Percentiles rank a stretch among this genome's conserved stretches.
These are phyloP conservation scores for Gallirallus australis DNA, from an alignment of 2,797 vertebrate species.

Conservation along the genomic window DNA sequence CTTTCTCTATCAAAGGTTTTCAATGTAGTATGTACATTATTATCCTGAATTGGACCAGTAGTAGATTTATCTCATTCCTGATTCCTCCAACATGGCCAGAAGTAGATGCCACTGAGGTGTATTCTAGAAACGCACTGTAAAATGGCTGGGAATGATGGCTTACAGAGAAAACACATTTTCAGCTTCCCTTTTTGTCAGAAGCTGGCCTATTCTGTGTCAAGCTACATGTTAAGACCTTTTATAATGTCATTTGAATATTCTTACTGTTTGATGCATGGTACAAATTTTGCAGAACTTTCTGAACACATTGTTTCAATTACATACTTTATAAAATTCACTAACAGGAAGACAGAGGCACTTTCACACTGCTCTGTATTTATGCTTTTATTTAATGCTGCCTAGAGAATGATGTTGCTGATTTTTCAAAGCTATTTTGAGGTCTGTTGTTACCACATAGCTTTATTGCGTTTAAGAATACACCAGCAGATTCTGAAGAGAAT, in stretches of 20 bases:
- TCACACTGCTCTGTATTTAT: background rate
- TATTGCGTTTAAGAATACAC: background rate
- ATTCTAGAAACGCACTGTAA: background rate
- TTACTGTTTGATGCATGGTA: background rate
- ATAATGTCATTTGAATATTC: background rate
- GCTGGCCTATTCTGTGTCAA: background rate
- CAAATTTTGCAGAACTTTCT: background rate
- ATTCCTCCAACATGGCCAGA: background rate
- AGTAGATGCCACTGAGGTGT: background rate
- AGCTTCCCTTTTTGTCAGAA: background rate
- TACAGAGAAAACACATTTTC: background rate
- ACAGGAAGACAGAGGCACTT: background rate
- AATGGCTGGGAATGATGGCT: background rate
- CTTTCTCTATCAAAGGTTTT: background rate
- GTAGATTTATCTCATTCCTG: background rate
- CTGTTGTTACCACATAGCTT: background rate
- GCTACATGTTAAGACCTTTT: background rate
- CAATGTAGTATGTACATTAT: background rate
- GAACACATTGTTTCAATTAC: background rate
- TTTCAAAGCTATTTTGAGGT: background rate
- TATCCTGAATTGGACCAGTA: background rate
- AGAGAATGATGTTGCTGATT: constrained; percentile 1
- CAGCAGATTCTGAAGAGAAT: background rate
- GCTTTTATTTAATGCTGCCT: background rate
- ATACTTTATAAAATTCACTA: background rate